phyloP scores from a whole-genome alignment of 1,140 invertebrate genomes.

The Achroia grisella region DNA sequence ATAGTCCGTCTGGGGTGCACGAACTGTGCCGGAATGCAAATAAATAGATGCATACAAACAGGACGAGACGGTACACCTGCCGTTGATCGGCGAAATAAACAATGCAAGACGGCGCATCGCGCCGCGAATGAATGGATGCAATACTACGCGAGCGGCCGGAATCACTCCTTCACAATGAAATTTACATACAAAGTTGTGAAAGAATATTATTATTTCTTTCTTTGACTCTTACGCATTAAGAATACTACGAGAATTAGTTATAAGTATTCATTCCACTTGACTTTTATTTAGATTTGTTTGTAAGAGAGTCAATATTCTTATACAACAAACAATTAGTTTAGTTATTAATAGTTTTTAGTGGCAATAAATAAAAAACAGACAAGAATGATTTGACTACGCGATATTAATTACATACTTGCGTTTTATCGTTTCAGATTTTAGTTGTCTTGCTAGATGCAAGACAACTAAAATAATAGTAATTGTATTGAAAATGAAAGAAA shows the following conservation, averaged over 20 bases:
- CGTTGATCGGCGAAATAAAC: slow-evolving; percentile 54
- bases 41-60: slow-evolving; percentile 61
- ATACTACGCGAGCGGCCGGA: neutral
- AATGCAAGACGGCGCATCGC: slow-evolving; percentile 48
- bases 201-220: neutral
- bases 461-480: no score
- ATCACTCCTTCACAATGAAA: neutral
- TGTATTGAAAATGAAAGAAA: no score
- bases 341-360: no score
- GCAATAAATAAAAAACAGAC: no score
- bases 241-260: neutral
- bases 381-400: no score
- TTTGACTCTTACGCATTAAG: neutral
- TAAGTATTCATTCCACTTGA: no score
- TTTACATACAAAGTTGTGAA: slow-evolving; percentile 4
- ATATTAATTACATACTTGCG: no score
- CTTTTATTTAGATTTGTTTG: no score
- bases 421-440: no score
- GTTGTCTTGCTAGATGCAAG: no score
- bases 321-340: no score
- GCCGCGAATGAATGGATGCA: slow-evolving; percentile 26
- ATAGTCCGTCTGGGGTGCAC: slow-evolving; percentile 46
- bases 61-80: slow-evolving; percentile 59
- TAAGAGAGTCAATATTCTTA: no score
- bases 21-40: slow-evolving; percentile 63